phyloP scores from a whole-genome alignment of 2,888 invertebrate species.

The Papilio elwesi region DNA sequence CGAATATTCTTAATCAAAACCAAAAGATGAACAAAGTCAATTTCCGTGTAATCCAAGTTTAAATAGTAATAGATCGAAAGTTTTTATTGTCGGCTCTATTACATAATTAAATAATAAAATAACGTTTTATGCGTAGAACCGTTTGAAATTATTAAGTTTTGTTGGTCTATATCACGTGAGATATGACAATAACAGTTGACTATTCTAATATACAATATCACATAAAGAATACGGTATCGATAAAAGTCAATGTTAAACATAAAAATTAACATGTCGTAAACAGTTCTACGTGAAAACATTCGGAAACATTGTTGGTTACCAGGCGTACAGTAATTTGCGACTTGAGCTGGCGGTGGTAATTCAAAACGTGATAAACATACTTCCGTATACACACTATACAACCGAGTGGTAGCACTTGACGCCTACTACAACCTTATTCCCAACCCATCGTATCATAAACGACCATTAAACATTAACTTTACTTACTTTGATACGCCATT shows the following conservation, averaged over 20 bases:
- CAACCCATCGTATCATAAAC: constrained; percentile 1
- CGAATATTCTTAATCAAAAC: no score
- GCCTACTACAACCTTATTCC: constrained; percentile 27
- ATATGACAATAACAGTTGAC: constrained; percentile 33
- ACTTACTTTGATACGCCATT: no score
- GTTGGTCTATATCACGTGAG: constrained; percentile 7
- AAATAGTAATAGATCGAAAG: no score
- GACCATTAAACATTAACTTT: no score
- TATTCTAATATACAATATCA: neutral
- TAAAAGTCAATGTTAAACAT: constrained; percentile 32
- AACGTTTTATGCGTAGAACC: no score
- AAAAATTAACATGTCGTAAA: neutral
- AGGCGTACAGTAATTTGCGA: constrained; percentile 5
- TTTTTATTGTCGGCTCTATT: no score
- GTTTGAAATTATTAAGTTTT: neutral
- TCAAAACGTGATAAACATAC: constrained; percentile 10
- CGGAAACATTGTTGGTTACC: constrained; percentile 20
- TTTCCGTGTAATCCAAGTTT: no score
- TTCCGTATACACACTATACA: constrained; percentile 11
- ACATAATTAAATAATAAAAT: no score
- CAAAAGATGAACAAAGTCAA: no score
- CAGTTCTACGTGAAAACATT: neutral
- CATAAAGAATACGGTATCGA: neutral
- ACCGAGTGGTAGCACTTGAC: constrained; percentile 18
- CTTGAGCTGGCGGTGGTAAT: constrained; percentile 9